Evolutionary conservation across 2,888 invertebrate species (phyloP), one percentile per base, ranked within the genome.

Genomic region (Drosophila nr. fundita): DNA sequence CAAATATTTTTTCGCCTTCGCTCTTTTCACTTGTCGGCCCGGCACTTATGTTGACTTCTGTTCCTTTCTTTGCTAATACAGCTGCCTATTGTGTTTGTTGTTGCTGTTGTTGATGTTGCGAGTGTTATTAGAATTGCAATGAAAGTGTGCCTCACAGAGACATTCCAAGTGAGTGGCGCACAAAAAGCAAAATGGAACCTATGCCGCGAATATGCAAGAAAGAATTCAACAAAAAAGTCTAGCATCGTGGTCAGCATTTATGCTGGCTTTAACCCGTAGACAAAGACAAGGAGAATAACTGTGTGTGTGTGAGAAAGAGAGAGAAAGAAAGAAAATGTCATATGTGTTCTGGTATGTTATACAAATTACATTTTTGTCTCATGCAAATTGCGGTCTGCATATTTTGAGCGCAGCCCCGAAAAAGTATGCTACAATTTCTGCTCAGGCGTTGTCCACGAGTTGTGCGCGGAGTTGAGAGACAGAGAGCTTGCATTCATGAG

Each of bases 1-100:
- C 83, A 89, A 86, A 86, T 87, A 86, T 82, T 89, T 85, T 83
- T 87, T 77, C 59, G 76, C 85, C 71, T 79, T 82, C 68, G 82
- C 82, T 75, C 78, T 80, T 80, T 69, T 65, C 76, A 82, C 77
- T 85, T 36, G 65, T 53, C 58, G 57, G 76, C 66, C 66, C 74
- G 42, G 30, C 40, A 74, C 71, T 81, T 82, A 38, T 77, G 73
- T 76, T 78, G 68, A 80, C 62, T 76, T 71, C 70, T 67, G 72
- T 70, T 72, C 49, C 53, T 59, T 68, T 62, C 67, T 36, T 62
- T 40, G 59, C 65, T 74, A 58, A 54, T 61, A 62, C 79, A 59
- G 66, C 57, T 72, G 68, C 65, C 66, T 64, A 59, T 85, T 68
- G 76, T 72, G 34, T 53, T 60, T 72, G 68, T 68, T 53, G 62